Base-by-base conservation (phyloP, 1,140 invertebrate genomes). In the Drosophila arawakana region DNA sequence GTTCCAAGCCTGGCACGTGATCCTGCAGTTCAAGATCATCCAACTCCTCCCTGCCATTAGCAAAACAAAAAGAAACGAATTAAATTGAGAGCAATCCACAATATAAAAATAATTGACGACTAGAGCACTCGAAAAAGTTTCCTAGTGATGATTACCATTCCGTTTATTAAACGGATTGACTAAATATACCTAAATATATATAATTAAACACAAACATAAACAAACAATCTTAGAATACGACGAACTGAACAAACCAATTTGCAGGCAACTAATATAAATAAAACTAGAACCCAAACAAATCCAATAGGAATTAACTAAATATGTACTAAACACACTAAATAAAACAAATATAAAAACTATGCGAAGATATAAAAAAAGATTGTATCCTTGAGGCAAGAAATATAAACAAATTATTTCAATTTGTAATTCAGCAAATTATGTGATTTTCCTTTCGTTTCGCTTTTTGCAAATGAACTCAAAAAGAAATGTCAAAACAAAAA, bases 391-490 rank as follows among this genome's bases (percentile, higher is more conserved):
- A 80, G 74, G 71, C 39, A 69, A 41, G 60, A 46, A 43, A 47
- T 46, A 55, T 60, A 52, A 52, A 68, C 11, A 74, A 47, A 61
- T 41, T 41, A 47, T 61, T 44, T 66, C 58, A 43, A 58, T 35
- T 68, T 52, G 62, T 52, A 65, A 76, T 67, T 80, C 66, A 73
- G 63, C 62, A 73, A 70, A 77, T 65, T 46, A 88, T 89, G 85
- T 89, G 85, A 90, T 89, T 89, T 73, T 50, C 49, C 60, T 71
- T 73, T 66, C 73, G 73, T 86, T 86, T 86, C 72, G 84, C 84
- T 86, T 89, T 72, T 76, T 78, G 76, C 73, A 83, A 30, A 77
- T 62, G 13, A 76, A 76, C 60, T 71, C 67, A 66, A 65, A 76
- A 72, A 60, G 54, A 63, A 72, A 66, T 30, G 18, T 59, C 46